Evolutionary conservation across 2,797 vertebrate species (phyloP), one percentile per base, ranked within the genome.

Genomic region (Delichon dasypus): DNA sequence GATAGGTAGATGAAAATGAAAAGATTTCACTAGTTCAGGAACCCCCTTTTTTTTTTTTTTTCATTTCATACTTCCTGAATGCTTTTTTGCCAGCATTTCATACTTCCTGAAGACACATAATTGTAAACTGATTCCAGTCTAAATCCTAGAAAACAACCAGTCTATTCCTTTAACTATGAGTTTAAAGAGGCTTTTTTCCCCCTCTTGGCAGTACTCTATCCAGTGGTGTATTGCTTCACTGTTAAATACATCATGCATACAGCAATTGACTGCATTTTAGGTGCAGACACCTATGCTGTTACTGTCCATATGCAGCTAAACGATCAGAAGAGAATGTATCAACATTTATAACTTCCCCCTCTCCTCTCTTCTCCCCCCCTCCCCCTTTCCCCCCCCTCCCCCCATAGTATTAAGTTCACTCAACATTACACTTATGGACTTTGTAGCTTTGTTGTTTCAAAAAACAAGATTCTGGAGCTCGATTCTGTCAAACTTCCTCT

Each of bases 161-260:
- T 47, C 16, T 70, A 6, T 21, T 74, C 47, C 26, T 70, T 79
- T 47, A 73, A 42, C 2, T 32, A 32, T 19, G 7, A 70, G 34
- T 58, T 34, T 58, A 50, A 67, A 27, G 7, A 50, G 1, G 1
- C 1, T 3, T 30, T 38, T 53, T 54, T 16, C 10, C 0, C 7
- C 11, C 3, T 61, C 44, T 58, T 18, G 3, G 32, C 40, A 62
- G 25, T 54, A 40, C 2, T 61, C 82, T 42, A 27, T 65, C 21
- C 50, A 65, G 22, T 20, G 3, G 1, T 55, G 2, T 18, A n/a
- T 36, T 82, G 14, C 7, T 80, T 53, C 19, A 65, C 13, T 16
- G 10, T 36, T 34, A 74, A 38, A 20, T 47, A 68, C 8, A 16
- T 26, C 3, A 34, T 10, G 3, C 14, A 54, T 27, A 13, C 26